phyloP scores from a whole-genome alignment of 1,140 invertebrate genomes.

The Diachasma alloeum region DNA sequence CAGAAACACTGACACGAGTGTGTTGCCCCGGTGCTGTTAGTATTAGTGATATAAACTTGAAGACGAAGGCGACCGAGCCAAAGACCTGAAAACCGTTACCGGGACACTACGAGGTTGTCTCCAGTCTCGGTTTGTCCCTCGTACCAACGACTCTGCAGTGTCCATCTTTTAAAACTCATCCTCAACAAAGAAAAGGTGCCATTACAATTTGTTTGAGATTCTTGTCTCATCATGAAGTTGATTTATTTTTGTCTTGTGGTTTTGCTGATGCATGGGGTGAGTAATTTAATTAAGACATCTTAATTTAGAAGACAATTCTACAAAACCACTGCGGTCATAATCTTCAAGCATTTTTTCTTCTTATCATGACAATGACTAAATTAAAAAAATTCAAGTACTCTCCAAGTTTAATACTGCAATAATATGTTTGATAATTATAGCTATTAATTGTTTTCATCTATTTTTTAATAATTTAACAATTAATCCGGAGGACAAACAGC shows the following conservation, averaged over 20 bases:
- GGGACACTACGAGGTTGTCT: not conserved
- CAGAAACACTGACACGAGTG: not conserved
- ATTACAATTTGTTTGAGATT: not conserved
- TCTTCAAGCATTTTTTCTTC: not conserved
- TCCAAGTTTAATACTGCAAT: too few species aligned
- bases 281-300: not conserved
- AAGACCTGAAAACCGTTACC: conserved; percentile 2
- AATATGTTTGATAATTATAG: too few species aligned
- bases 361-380: too few species aligned
- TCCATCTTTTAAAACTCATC: not conserved
- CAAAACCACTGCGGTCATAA: too few species aligned
- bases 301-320: not conserved
- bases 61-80: not conserved
- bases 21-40: not conserved
- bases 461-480: too few species aligned
- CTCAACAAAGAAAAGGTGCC: not conserved
- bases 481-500: too few species aligned
- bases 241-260: not conserved
- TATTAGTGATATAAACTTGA: not conserved
- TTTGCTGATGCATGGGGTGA: not conserved
- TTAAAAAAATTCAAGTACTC: too few species aligned
- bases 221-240: conserved; percentile 3
- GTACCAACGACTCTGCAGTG: not conserved
- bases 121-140: not conserved
- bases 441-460: too few species aligned